Conservation (phyloP, 2,113 vertebrate species). For the Sorex fumeus region DNA sequence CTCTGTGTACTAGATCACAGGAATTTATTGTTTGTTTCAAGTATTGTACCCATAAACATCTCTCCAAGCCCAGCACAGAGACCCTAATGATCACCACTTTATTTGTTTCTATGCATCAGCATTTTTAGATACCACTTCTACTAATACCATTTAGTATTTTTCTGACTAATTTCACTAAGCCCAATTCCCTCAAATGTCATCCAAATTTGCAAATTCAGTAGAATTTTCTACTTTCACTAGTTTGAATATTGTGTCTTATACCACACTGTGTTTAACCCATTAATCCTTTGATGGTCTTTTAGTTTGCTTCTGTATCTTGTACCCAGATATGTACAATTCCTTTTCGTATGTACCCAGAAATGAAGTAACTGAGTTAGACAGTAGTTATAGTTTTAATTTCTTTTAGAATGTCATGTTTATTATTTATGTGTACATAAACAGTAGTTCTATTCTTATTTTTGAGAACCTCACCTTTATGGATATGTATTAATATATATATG, state of each 20-base stretch:
- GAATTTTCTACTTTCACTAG: not conserved
- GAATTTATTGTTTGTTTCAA: not conserved
- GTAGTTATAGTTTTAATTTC: too few relatives aligned
- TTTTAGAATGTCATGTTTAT: too few relatives aligned
- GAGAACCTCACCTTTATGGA: too few relatives aligned
- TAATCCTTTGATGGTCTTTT: not conserved
- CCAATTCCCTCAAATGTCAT: not conserved
- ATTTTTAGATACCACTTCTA: not conserved
- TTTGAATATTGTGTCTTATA: not conserved
- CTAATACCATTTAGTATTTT: too few relatives aligned
- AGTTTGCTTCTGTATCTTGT: not conserved
- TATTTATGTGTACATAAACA: too few relatives aligned
- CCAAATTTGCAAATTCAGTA: not conserved
- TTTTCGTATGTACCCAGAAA: too few relatives aligned
- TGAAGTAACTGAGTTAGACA: too few relatives aligned
- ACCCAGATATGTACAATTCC: too few relatives aligned
- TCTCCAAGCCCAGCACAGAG: not conserved
- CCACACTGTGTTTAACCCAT: not conserved
- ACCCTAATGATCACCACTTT: not conserved
- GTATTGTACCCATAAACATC: not conserved
- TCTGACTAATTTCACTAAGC: too few relatives aligned
- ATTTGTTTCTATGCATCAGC: not conserved
- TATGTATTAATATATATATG: too few relatives aligned
- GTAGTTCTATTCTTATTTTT: too few relatives aligned
- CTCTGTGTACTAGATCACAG: not conserved